These are phyloP conservation scores for Ctenodactylus gundi DNA, from an alignment of 2,113 vertebrate species.

Conservation along the genomic window DNA sequence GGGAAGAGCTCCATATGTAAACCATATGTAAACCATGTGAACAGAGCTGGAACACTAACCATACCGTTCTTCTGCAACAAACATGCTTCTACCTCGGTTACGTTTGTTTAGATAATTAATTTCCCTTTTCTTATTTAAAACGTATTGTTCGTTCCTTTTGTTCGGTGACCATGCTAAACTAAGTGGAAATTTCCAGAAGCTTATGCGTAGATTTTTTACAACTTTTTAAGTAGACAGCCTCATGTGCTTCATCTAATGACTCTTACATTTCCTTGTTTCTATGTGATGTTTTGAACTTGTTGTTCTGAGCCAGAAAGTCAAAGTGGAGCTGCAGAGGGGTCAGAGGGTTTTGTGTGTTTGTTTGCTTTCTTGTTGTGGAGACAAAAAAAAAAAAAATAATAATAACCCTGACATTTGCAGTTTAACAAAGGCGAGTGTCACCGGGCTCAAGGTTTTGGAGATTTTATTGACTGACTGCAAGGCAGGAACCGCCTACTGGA, in stretches of 20 bases:
- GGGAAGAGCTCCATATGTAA: neutral
- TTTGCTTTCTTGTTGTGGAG: neutral
- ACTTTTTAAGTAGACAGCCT: neutral
- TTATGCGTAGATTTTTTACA: neutral
- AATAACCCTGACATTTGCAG: neutral
- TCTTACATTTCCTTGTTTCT: neutral
- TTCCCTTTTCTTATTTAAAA: neutral
- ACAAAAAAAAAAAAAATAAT: no score
- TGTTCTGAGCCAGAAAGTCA: no score
- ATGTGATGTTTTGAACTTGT: neutral
- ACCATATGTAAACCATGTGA: neutral
- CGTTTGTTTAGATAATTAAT: neutral
- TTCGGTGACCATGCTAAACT: neutral
- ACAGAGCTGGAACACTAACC: neutral
- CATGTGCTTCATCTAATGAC: neutral
- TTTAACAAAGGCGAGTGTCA: no score
- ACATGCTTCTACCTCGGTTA: neutral
- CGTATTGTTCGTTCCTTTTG: neutral
- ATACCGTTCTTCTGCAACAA: neutral
- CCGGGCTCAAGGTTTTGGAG: neutral
- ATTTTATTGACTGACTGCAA: neutral
- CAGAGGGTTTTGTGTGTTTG: no score
- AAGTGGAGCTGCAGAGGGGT: no score
- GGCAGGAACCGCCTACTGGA: neutral
- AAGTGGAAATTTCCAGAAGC: neutral